Evolutionary conservation across 1,140 invertebrate species (phyloP).

Genomic region (Drosophila gunungcola): DNA sequence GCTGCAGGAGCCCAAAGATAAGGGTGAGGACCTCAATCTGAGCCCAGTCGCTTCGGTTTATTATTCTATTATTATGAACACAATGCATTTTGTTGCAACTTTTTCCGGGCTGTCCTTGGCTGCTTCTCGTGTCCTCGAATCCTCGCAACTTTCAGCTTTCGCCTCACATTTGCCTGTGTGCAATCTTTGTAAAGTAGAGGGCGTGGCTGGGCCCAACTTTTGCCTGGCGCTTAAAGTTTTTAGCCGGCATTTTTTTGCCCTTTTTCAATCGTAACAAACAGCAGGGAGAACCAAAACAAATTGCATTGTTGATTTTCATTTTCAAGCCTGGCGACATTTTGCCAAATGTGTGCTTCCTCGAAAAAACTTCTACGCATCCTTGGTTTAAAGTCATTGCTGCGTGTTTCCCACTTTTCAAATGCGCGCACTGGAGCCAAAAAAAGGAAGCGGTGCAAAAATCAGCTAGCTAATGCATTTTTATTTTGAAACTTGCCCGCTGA

Average conservation of each 20-base stretch:
- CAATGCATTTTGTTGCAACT: conserved; percentile 74
- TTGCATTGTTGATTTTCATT: conserved; percentile 83
- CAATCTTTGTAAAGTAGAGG: conserved; percentile 54
- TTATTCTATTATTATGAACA: conserved; percentile 82
- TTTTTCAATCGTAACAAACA: conserved; percentile 23
- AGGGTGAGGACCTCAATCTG: conserved; percentile 31
- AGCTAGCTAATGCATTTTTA: conserved; percentile 77
- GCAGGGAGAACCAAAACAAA: conserved; percentile 41
- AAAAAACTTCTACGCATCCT: not conserved
- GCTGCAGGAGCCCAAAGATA: not conserved
- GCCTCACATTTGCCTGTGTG: conserved; percentile 73
- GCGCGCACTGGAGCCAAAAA: conserved; percentile 38
- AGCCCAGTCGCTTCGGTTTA: conserved; percentile 64
- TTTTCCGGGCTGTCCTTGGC: conserved; percentile 56
- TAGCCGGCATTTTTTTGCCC: conserved; percentile 35
- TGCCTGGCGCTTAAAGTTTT: conserved; percentile 64
- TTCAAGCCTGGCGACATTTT: conserved; percentile 80
- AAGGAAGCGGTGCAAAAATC: conserved; percentile 56
- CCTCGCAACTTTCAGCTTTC: conserved; percentile 61
- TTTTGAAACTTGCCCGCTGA: conserved; percentile 65
- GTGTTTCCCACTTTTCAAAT: conserved; percentile 69
- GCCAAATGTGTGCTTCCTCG: conserved; percentile 54
- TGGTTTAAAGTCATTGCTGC: conserved; percentile 63
- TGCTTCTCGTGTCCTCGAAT: not conserved
- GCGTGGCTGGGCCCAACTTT: conserved; percentile 51